Conservation (phyloP, 2,113 vertebrate species). For the Bolborhynchus lineola region DNA sequence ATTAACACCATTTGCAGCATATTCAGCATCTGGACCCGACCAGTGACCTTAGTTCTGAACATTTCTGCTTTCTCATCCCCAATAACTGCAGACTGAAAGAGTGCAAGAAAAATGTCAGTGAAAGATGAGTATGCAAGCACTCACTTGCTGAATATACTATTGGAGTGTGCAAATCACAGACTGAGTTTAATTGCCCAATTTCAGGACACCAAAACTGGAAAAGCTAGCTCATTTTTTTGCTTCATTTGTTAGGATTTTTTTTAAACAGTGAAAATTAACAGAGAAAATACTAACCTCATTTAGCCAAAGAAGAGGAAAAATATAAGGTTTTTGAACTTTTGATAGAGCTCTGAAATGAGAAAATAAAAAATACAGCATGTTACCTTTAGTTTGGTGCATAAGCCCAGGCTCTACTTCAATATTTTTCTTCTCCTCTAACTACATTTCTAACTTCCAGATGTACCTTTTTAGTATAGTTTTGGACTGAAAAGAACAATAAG, state of each 20-base stretch:
- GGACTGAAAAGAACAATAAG: not conserved
- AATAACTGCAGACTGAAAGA: conserved; percentile 82
- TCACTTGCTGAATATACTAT: not conserved
- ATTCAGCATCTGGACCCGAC: conserved; percentile 72
- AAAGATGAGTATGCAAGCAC: not conserved
- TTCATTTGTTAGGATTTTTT: not conserved
- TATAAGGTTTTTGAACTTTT: conserved; percentile 72
- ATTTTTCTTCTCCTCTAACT: not conserved
- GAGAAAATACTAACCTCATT: conserved; percentile 86
- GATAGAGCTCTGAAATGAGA: conserved; percentile 79
- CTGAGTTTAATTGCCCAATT: not conserved
- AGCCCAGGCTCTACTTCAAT: not conserved
- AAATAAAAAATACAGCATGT: not conserved
- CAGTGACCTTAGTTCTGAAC: conserved; percentile 79
- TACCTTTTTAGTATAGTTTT: not conserved
- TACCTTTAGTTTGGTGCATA: not conserved
- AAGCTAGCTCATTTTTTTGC: fast-evolving
- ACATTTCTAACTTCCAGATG: not conserved
- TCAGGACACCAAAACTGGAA: not conserved
- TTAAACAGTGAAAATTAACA: not conserved
- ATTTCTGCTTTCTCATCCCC: conserved; percentile 82
- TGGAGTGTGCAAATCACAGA: not conserved
- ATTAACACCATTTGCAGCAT: conserved; percentile 74
- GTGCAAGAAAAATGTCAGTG: not conserved
- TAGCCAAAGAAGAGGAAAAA: conserved; percentile 91